phyloP scores from a whole-genome alignment of 2,888 invertebrate species.

The Apamea monoglypha region DNA sequence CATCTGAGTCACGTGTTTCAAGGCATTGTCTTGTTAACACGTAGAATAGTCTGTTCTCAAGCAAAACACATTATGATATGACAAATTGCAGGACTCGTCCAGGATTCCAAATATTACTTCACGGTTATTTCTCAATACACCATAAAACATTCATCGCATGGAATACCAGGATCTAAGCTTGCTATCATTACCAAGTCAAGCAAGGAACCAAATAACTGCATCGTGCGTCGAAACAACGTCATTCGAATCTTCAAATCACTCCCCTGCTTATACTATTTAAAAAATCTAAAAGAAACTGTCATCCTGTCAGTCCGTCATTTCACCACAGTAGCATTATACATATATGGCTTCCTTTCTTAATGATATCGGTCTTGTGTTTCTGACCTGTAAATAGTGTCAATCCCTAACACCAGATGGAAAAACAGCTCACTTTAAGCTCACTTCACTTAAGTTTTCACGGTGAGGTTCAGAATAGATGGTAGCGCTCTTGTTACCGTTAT shows the following conservation, averaged over 20 bases:
- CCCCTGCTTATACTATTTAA: not conserved
- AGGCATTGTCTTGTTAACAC: not conserved
- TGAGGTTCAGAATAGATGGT: too few species aligned
- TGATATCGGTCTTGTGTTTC: not conserved
- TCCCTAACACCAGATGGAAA: not conserved
- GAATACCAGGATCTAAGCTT: not conserved
- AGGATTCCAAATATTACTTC: not conserved
- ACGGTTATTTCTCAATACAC: not conserved
- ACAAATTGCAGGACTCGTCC: not conserved
- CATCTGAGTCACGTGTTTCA: too few species aligned
- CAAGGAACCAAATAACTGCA: not conserved
- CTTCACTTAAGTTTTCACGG: not conserved
- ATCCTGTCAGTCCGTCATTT: not conserved
- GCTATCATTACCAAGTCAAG: not conserved
- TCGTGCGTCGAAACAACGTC: not conserved
- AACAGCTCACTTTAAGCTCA: not conserved
- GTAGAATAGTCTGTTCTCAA: not conserved
- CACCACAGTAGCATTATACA: not conserved
- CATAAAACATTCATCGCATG: not conserved
- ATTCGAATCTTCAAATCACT: not conserved
- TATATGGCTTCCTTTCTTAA: too few species aligned
- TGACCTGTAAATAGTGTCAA: not conserved
- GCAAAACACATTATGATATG: not conserved
- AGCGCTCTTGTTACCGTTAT: not conserved
- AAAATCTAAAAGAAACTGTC: not conserved